Evolutionary conservation across 2,888 invertebrate species (phyloP).

Genomic region (Pyrocoelia pectoralis): DNA sequence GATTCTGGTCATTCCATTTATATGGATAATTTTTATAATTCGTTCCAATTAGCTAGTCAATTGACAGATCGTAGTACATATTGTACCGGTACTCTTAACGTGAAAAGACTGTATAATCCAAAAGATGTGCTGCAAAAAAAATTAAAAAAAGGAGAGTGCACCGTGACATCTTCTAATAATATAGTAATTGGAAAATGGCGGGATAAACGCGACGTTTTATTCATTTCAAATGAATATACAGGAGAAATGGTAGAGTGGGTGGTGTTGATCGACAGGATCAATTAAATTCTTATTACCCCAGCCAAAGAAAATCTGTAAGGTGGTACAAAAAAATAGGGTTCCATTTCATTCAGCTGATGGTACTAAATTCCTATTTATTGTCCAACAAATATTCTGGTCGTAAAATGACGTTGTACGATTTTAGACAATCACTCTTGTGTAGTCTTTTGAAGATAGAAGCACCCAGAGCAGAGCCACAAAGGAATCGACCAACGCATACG

Average conservation of each 20-base stretch:
- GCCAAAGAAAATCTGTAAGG: background rate
- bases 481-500: background rate
- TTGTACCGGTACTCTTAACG: constrained; percentile 37
- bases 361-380: constrained; percentile 7
- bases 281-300: background rate
- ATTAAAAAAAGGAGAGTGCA: background rate
- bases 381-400: constrained; percentile 5
- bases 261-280: constrained; percentile 18
- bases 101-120: constrained; percentile 32
- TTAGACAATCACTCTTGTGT: background rate
- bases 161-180: constrained; percentile 30
- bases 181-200: constrained; percentile 31
- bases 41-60: background rate
- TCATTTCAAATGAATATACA: constrained; percentile 1
- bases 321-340: constrained; percentile 2
- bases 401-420: background rate
- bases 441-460: background rate
- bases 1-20: constrained; percentile 33
- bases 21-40: constrained; percentile 14
- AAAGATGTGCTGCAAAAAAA: constrained; percentile 25
- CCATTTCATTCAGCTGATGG: constrained; percentile 2
- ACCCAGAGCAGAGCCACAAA: background rate
- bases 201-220: background rate
- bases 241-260: constrained; percentile 10
- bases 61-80: constrained; percentile 37